Evolutionary conservation across 2,888 invertebrate genomes (phyloP).

Genomic region (Eupithecia inturbata): DNA sequence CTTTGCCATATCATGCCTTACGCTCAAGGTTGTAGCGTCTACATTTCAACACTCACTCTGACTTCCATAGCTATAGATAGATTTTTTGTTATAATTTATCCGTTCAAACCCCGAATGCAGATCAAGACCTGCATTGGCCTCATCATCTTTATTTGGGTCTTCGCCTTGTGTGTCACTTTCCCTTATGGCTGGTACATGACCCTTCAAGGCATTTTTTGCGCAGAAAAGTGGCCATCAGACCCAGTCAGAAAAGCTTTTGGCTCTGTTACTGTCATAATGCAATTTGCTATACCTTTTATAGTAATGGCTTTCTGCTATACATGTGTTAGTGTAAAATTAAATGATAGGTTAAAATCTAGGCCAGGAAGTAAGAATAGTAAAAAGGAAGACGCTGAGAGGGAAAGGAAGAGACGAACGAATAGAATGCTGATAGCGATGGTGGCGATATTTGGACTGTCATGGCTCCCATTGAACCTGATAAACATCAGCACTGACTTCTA

Average conservation of each 20-base stretch:
- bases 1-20: constrained; percentile 94
- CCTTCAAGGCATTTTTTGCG: constrained; percentile 84
- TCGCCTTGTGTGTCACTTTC: constrained; percentile 90
- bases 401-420: constrained; percentile 91
- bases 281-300: constrained; percentile 93
- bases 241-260: constrained; percentile 89
- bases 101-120: constrained; percentile 93
- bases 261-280: constrained; percentile 90
- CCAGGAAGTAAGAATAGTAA: constrained; percentile 90
- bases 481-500: constrained; percentile 90
- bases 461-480: constrained; percentile 92
- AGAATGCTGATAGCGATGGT: constrained; percentile 97
- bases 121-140: constrained; percentile 89
- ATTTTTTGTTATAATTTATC: constrained; percentile 95
- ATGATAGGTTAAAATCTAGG: constrained; percentile 88
- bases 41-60: constrained; percentile 94
- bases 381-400: constrained; percentile 91
- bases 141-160: constrained; percentile 92
- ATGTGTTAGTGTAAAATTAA: constrained; percentile 90
- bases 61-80: constrained; percentile 97
- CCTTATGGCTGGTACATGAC: constrained; percentile 94
- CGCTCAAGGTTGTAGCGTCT: constrained; percentile 94
- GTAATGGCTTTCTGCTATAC: constrained; percentile 94
- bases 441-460: constrained; percentile 93
- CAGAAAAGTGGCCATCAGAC: constrained; percentile 92